Evolutionary conservation across 2,888 invertebrate genomes (phyloP).

Genomic region (Rotaria macrura): DNA sequence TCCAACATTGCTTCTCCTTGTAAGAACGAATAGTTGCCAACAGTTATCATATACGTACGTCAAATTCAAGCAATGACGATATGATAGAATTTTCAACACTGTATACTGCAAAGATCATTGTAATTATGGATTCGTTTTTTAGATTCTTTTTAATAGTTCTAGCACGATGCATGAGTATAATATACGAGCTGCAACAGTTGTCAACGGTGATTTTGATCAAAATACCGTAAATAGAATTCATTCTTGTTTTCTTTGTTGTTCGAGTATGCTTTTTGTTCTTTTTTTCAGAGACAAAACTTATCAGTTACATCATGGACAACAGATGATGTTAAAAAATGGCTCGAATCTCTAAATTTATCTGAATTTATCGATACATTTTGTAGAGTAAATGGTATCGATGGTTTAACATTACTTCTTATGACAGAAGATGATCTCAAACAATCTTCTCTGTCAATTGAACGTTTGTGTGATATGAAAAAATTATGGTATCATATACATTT

Average conservation of each 20-base stretch:
- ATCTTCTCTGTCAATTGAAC: neutral
- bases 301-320: neutral
- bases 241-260: neutral
- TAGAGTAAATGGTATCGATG: slow-evolving; percentile 24
- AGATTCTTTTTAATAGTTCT: neutral
- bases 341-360: slow-evolving; percentile 1
- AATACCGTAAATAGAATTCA: neutral
- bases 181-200: neutral
- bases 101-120: neutral
- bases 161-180: neutral
- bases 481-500: slow-evolving; percentile 18
- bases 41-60: neutral
- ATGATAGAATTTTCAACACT: neutral
- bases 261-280: neutral
- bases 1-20: neutral
- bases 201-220: neutral
- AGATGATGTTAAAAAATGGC: slow-evolving; percentile 15
- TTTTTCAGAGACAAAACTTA: neutral
- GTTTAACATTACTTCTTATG: slow-evolving; percentile 26
- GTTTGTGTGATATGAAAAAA: neutral
- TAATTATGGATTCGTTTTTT: neutral
- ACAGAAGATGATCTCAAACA: slow-evolving; percentile 31
- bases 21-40: neutral
- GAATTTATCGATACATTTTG: slow-evolving; percentile 18
- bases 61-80: neutral